A percentile compares a stretch with the other conserved stretches of the same genome.
Evolutionary conservation across 2,888 invertebrate genomes (phyloP).

Genomic region (Philhelius pedissequus): DNA sequence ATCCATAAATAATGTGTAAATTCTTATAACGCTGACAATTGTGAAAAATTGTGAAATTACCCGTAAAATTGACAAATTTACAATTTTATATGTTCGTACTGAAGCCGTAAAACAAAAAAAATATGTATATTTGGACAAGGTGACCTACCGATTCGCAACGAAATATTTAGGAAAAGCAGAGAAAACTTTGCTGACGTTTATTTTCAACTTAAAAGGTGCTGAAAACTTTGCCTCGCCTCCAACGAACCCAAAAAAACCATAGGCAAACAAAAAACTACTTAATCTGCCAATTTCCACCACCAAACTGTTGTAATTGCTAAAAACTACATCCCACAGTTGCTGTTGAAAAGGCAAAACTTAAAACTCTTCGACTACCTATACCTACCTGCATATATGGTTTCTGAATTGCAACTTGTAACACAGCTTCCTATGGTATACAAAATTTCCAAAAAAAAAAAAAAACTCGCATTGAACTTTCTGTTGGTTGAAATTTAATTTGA

Average conservation of each 20-base stretch:
- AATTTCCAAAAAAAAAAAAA: no score
- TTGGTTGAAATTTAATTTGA: not conserved
- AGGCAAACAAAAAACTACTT: not conserved
- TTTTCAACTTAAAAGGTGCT: slow-evolving; percentile 29
- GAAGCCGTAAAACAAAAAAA: not conserved
- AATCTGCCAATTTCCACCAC: not conserved
- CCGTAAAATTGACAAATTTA: slow-evolving; percentile 28
- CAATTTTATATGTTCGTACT: slow-evolving; percentile 5
- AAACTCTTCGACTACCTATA: not conserved
- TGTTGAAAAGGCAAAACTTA: not conserved
- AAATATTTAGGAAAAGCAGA: not conserved
- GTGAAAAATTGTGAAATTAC: slow-evolving; percentile 25
- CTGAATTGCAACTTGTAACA: slow-evolving; percentile 10
- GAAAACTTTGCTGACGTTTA: slow-evolving; percentile 22
- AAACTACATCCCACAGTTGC: slow-evolving; percentile 19
- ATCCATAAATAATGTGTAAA: not conserved
- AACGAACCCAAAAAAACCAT: not conserved
- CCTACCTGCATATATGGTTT: no score
- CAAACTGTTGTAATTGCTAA: slow-evolving; percentile 34
- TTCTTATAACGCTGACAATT: not conserved
- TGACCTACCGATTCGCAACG: not conserved
- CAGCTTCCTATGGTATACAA: not conserved
- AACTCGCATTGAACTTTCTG: not conserved
- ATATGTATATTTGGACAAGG: no score
- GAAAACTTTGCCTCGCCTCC: slow-evolving; percentile 19